Conservation (phyloP, 2,113 vertebrate genomes). For the Leucosticte australis region DNA sequence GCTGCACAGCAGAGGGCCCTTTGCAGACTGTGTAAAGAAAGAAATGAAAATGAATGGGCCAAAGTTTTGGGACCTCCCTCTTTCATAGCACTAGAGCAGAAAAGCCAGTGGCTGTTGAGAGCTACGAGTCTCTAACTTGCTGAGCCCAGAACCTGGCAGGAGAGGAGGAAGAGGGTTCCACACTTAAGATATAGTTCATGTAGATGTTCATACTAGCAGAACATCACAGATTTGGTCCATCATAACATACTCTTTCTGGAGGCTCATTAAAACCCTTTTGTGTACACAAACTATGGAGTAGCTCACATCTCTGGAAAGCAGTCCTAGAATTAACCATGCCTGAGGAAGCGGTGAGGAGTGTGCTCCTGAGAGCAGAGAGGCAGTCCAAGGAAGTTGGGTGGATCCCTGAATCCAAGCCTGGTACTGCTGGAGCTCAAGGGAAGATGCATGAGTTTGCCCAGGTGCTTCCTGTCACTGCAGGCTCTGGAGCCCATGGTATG, state of each 20-base stretch:
- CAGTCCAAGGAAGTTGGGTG: fast-evolving
- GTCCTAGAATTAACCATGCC: background rate
- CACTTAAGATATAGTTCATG: background rate
- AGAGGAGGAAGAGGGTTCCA: background rate
- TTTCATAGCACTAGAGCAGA: background rate
- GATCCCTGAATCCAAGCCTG: background rate
- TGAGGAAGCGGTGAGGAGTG: background rate
- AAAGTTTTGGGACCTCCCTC: background rate
- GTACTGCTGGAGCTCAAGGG: background rate
- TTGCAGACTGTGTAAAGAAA: background rate
- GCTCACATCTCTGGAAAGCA: background rate
- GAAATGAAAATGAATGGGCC: background rate
- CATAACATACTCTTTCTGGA: background rate
- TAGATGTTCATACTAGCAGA: background rate
- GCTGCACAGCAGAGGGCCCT: background rate
- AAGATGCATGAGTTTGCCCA: background rate
- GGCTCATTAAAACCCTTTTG: background rate
- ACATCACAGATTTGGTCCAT: background rate
- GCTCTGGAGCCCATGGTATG: background rate
- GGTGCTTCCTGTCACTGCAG: background rate
- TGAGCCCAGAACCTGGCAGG: background rate
- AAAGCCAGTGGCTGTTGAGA: background rate
- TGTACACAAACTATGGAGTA: background rate
- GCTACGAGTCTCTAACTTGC: background rate
- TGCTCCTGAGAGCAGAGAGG: background rate